Base-by-base conservation (phyloP, 2,888 invertebrate species). In the Cabera pusaria region DNA sequence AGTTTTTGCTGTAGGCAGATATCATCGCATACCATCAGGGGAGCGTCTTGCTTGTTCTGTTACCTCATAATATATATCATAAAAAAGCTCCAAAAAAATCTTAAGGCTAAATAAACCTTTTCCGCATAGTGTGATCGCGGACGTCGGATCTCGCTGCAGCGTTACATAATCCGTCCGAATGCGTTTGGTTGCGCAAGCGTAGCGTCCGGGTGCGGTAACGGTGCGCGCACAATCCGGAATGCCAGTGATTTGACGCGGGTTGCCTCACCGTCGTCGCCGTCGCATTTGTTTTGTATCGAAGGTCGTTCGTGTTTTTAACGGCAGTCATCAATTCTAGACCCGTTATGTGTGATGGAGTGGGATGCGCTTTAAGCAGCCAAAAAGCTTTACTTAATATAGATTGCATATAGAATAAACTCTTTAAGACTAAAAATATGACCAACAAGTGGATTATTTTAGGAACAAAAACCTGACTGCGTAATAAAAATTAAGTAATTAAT, bases 181-280 rank as follows among this genome's bases (percentile, higher is more conserved):
- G 80, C 76, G 78, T 72, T 73, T 54, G 48, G 72, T 84, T 83
- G 75, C 81, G 81, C 78, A 84, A 83, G 63, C 63, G 51, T 64
- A 58, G 70, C 55, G 77, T 83, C 83, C 84, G 84, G 84, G 76
- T 81, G 66, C 60, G 27, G 59, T 84, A 83, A 84, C 85, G 82
- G 81, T 79, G 65, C 70, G 69, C 72, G 72, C 65, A 72, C 80
- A 73, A 74, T 77, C 79, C 77, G 84, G 86, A 84, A 85, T 85
- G 84, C 74, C 70, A 73, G 61, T 68, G 72, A 83, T 84, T 79
- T 79, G 82, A 75, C 64, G 71, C 76, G 75, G 64, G 63, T 82
- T 85, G 84, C 80, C 52, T 70, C 81, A 80, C 65, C 69, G 52
- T 57, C 42, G 41, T 39, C 31, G 26, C 34, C 42, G 39, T 37